Evolutionary conservation across 2,888 invertebrate genomes (phyloP).

Genomic region (Ditylenchus weischeri): DNA sequence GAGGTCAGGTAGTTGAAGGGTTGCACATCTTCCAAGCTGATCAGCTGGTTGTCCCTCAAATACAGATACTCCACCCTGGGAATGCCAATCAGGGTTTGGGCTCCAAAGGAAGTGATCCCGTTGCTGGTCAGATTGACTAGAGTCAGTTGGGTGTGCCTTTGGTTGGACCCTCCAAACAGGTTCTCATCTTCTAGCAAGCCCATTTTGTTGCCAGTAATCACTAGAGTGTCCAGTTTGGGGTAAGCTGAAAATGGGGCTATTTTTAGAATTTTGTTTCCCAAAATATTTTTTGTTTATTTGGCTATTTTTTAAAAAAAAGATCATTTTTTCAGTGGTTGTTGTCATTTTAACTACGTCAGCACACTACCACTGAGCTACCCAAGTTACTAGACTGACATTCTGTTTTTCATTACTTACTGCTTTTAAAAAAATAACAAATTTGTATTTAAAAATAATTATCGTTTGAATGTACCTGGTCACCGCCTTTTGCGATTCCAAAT

Average conservation of each 20-base stretch:
- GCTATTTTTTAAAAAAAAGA: no score
- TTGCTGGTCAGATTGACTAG: slow-evolving; percentile 38
- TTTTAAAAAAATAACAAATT: no score
- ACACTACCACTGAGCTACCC: no score
- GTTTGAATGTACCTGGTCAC: no score
- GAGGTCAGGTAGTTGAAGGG: slow-evolving; percentile 13
- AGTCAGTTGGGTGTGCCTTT: slow-evolving; percentile 26
- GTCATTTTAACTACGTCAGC: no score
- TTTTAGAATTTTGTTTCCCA: no score
- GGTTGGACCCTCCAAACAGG: slow-evolving; percentile 22
- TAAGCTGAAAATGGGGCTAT: not conserved
- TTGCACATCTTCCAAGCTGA: slow-evolving; percentile 1
- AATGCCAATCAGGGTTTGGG: slow-evolving; percentile 38
- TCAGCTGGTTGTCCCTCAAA: slow-evolving; percentile 30
- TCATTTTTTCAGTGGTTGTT: no score
- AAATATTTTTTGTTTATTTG: no score
- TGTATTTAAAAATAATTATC: no score
- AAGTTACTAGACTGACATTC: no score
- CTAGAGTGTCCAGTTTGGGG: slow-evolving; percentile 25
- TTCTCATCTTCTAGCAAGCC: slow-evolving; percentile 23
- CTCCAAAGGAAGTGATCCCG: slow-evolving; percentile 35
- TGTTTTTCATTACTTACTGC: no score
- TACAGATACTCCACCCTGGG: slow-evolving; percentile 39
- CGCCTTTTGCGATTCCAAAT: no score
- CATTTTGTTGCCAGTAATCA: slow-evolving; percentile 33